Evolutionary conservation across 2,888 invertebrate species (phyloP).

Genomic region (Andrena flavipes): DNA sequence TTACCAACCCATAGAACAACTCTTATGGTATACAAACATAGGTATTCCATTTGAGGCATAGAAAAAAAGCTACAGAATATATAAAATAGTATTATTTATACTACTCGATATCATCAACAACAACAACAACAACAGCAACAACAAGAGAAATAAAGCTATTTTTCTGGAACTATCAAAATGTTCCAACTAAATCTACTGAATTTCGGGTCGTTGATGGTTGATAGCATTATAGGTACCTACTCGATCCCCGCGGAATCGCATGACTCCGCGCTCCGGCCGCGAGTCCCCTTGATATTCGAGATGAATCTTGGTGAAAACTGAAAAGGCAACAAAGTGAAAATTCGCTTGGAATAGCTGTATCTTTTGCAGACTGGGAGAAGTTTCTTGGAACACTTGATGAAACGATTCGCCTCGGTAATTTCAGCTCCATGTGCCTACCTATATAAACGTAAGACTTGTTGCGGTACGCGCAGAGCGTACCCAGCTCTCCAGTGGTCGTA

Average conservation of each 20-base stretch:
- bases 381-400: slow-evolving; percentile 73
- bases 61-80: too few relatives aligned
- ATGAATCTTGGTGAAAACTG: slow-evolving; percentile 30
- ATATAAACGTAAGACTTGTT: slow-evolving; percentile 73
- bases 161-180: too few relatives aligned
- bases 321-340: slow-evolving; percentile 51
- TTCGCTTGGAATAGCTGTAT: slow-evolving; percentile 1
- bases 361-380: slow-evolving; percentile 59
- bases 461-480: slow-evolving; percentile 63
- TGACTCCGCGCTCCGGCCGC: background rate
- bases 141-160: too few relatives aligned
- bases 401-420: slow-evolving; percentile 73
- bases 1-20: too few relatives aligned
- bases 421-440: slow-evolving; percentile 54
- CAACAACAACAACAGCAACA: too few relatives aligned
- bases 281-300: background rate
- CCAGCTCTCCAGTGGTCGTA: slow-evolving; percentile 17
- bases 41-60: too few relatives aligned
- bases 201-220: background rate
- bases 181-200: background rate
- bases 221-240: too few relatives aligned
- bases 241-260: background rate
- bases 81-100: too few relatives aligned
- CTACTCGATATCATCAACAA: too few relatives aligned
- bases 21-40: too few relatives aligned